Percentiles rank a stretch among this genome's conserved stretches.
Conservation (phyloP, 2,113 vertebrate genomes). For the Crotalus helleri region DNA sequence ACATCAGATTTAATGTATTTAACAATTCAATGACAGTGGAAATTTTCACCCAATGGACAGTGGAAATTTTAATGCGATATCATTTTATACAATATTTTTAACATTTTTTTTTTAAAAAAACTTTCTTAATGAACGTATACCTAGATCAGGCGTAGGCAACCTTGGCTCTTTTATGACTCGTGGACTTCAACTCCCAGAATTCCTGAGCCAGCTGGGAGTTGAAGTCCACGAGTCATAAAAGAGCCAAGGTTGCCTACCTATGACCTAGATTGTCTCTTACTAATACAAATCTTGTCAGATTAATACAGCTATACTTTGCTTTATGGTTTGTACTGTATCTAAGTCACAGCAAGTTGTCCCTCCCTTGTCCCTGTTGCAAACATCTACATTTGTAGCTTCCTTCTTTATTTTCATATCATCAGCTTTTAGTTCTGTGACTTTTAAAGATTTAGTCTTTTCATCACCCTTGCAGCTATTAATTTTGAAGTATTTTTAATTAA, state of each 20-base stretch:
- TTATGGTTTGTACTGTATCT: background rate
- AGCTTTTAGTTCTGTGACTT: background rate
- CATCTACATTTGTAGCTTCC: background rate
- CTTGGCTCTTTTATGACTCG: too few relatives aligned
- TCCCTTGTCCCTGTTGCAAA: background rate
- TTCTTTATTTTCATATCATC: background rate
- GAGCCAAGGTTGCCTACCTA: too few relatives aligned
- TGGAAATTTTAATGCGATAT: background rate
- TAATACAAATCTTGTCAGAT: background rate
- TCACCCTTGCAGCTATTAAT: background rate
- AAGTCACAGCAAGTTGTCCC: background rate
- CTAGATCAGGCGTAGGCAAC: background rate
- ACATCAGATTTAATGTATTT: background rate
- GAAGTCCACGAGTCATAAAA: too few relatives aligned
- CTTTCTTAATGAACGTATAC: background rate
- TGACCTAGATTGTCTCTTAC: background rate
- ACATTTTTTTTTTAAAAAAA: background rate
- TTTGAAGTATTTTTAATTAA: background rate
- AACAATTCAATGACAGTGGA: background rate
- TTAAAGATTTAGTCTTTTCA: background rate
- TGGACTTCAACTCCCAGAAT: too few relatives aligned
- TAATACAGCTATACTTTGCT: background rate
- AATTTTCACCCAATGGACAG: background rate
- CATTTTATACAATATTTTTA: background rate
- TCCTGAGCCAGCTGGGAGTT: too few relatives aligned